Evolutionary conservation across 2,797 vertebrate species (phyloP).

Genomic region (Lithobates sylvaticus): DNA sequence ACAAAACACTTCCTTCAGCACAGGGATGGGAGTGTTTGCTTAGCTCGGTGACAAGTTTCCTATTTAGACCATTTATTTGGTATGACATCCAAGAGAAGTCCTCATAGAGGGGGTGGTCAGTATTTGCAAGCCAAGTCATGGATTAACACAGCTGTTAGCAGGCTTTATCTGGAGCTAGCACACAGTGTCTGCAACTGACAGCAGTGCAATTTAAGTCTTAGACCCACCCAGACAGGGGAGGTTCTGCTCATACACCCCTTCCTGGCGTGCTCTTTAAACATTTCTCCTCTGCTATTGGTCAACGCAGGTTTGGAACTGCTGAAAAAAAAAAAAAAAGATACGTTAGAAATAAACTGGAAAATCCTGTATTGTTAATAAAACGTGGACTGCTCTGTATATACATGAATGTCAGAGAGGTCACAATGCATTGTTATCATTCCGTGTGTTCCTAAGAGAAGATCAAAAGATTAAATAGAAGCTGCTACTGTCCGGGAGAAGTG

Average conservation of each 20-base stretch:
- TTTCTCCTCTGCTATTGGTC: constrained; percentile 1
- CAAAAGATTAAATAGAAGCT: too few species aligned
- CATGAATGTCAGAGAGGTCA: background rate
- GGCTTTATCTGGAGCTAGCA: constrained; percentile 30
- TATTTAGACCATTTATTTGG: background rate
- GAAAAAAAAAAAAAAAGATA: too few species aligned
- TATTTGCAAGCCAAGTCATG: too few species aligned
- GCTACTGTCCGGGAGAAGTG: too few species aligned
- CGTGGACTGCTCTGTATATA: too few species aligned
- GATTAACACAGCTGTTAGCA: background rate
- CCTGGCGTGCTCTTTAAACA: background rate
- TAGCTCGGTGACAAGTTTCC: background rate
- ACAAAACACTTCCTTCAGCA: constrained; percentile 1
- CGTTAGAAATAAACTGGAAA: background rate
- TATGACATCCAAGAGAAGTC: background rate
- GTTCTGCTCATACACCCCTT: background rate
- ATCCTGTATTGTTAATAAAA: background rate
- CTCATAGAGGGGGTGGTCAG: too few species aligned
- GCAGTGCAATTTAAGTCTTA: background rate
- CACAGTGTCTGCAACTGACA: constrained; percentile 22
- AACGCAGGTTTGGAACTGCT: too few species aligned
- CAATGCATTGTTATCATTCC: background rate
- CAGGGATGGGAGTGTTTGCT: background rate
- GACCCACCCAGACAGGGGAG: constrained; percentile 20
- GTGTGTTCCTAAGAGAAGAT: too few species aligned